Conservation (phyloP, 1,140 invertebrate species). For the Gryllus bimaculatus region DNA sequence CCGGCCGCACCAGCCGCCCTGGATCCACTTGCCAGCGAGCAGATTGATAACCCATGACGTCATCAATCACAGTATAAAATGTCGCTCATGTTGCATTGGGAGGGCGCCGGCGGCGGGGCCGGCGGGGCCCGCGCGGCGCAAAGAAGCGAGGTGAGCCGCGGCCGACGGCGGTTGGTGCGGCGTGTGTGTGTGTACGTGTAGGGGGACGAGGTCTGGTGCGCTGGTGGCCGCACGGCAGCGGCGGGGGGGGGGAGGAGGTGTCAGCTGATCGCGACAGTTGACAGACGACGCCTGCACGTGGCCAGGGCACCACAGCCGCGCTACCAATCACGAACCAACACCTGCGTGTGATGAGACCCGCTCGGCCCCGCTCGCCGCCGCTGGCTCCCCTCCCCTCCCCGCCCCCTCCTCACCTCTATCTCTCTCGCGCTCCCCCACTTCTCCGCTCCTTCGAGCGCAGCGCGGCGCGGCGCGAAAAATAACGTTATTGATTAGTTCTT, state of each 20-base stretch:
- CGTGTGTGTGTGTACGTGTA: background rate
- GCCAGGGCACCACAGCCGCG: background rate
- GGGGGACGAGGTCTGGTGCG: background rate
- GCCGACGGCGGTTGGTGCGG: too few species aligned
- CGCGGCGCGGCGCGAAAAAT: background rate
- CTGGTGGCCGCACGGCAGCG: background rate
- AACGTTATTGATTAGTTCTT: background rate
- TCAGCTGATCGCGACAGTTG: conserved; percentile 10
- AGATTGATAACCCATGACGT: conserved; percentile 17
- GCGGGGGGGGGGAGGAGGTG: background rate
- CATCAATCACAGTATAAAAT: conserved; percentile 13
- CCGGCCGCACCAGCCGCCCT: too few species aligned
- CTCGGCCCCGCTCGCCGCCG: too few species aligned
- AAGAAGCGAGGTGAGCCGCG: too few species aligned
- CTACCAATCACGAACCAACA: conserved; percentile 11
- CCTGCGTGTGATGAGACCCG: conserved; percentile 12
- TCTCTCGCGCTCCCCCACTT: too few species aligned
- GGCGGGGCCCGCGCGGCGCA: background rate
- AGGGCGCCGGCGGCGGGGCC: background rate
- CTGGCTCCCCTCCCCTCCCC: background rate
- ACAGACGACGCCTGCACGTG: background rate
- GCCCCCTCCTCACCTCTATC: background rate
- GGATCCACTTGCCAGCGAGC: conserved; percentile 8
- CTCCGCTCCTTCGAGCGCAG: too few species aligned
- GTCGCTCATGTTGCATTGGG: conserved; percentile 7